These are phyloP conservation scores for Pocillopora grandis DNA, from an alignment of 92 coral and sea anemone species.

Conservation along the genomic window DNA sequence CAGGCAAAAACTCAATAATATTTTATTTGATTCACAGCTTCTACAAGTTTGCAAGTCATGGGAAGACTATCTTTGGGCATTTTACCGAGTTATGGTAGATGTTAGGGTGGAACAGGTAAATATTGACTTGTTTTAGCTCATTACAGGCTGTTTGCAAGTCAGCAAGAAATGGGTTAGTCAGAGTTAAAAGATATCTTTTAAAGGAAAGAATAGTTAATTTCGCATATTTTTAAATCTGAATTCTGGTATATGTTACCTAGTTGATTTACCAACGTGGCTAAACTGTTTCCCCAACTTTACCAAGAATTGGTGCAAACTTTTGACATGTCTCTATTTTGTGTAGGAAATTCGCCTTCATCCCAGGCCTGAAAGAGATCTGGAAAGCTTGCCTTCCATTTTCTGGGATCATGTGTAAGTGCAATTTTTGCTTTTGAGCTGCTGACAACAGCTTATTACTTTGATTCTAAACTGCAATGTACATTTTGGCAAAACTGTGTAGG, in stretches of 20 bases:
- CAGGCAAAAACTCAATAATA: not conserved
- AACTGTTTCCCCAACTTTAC: too few species aligned
- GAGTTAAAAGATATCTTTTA: not conserved
- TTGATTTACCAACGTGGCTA: too few species aligned
- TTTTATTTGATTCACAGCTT: slow-evolving; percentile 51
- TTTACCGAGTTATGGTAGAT: slow-evolving; percentile 93
- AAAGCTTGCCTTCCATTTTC: slow-evolving; percentile 77
- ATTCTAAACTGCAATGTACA: too few species aligned
- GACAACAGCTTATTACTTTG: too few species aligned
- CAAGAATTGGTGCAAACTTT: not conserved
- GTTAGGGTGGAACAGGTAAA: slow-evolving; percentile 97
- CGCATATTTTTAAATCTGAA: too few species aligned
- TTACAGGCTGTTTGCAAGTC: not conserved
- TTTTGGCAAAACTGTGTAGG: too few species aligned
- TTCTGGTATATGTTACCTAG: too few species aligned
- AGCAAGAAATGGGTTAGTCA: not conserved
- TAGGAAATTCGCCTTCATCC: slow-evolving; percentile 84
- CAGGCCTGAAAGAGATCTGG: slow-evolving; percentile 72
- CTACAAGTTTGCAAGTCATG: slow-evolving; percentile 95
- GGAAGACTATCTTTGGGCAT: slow-evolving; percentile 98
- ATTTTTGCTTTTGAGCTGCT: not conserved
- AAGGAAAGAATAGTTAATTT: too few species aligned
- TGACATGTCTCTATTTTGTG: not conserved
- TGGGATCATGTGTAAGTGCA: slow-evolving; percentile 92
- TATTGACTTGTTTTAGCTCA: not conserved